Percentiles rank a stretch among this genome's conserved stretches.
These are phyloP conservation scores for Anticlea derivata DNA, from an alignment of 2,888 invertebrate genomes.

Conservation along the genomic window DNA sequence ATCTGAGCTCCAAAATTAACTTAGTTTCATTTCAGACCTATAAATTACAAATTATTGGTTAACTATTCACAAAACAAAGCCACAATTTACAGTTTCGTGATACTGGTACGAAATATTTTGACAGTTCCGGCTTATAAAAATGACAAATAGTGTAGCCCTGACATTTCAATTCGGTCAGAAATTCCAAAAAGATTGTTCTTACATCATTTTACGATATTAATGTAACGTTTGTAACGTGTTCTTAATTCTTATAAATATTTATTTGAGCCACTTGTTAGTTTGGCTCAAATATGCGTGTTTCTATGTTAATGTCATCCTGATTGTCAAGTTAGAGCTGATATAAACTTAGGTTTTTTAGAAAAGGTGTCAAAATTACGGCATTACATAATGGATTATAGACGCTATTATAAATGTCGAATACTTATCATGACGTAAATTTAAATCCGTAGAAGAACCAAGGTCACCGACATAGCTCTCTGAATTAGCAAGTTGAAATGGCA, in stretches of 20 bases:
- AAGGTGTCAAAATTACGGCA: too few species aligned
- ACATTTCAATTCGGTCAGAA: constrained; percentile 40
- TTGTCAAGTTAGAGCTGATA: too few species aligned
- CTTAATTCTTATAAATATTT: constrained; percentile 24
- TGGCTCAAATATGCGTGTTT: constrained; percentile 13
- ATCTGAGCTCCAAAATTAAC: too few species aligned
- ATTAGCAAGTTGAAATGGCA: too few species aligned
- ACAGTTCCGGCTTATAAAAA: constrained; percentile 40
- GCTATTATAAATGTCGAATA: too few species aligned
- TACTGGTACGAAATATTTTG: constrained; percentile 29
- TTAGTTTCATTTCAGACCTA: too few species aligned
- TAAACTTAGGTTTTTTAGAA: too few species aligned
- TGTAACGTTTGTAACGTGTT: constrained; percentile 22
- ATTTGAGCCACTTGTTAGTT: constrained; percentile 18
- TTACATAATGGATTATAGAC: too few species aligned
- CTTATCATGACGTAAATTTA: too few species aligned
- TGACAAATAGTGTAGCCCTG: constrained; percentile 42
- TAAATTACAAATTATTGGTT: too few species aligned
- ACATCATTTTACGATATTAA: constrained; percentile 19
- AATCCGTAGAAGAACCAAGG: too few species aligned
- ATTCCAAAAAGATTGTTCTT: constrained; percentile 17
- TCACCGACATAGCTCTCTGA: too few species aligned
- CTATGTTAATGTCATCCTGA: constrained; percentile 3
- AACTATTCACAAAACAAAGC: neutral
- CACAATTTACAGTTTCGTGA: constrained; percentile 1